Conservation (phyloP, 2,113 vertebrate genomes). For the Platanista minor region DNA sequence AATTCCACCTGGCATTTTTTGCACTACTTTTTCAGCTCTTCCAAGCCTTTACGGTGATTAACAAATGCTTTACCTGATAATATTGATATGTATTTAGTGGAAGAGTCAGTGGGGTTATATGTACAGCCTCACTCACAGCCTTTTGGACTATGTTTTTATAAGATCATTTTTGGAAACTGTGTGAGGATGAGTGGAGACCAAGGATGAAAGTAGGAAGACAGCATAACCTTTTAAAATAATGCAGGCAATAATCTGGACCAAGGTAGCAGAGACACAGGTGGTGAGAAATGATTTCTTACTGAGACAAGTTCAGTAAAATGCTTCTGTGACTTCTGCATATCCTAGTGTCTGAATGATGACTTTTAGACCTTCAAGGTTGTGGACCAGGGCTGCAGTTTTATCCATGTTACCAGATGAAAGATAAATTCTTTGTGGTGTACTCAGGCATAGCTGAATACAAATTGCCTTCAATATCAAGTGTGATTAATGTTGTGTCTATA, state of each 20-base stretch:
- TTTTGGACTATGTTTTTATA: neutral
- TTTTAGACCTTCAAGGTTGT: neutral
- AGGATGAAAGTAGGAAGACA: neutral
- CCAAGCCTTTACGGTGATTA: neutral
- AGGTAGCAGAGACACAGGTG: neutral
- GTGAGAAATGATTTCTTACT: neutral
- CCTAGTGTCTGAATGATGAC: neutral
- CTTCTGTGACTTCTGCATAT: neutral
- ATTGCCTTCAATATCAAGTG: conserved; percentile 12
- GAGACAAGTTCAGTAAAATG: neutral
- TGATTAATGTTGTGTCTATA: neutral
- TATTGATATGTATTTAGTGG: neutral
- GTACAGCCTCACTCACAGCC: neutral
- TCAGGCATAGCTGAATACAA: conserved; percentile 20
- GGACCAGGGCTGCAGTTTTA: neutral
- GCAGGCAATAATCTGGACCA: neutral
- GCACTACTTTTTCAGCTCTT: neutral
- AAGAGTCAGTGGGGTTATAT: neutral
- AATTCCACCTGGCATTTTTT: neutral
- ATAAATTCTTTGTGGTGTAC: neutral
- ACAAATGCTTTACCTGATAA: neutral
- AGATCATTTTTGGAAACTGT: neutral
- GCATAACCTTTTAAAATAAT: neutral
- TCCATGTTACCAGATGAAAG: neutral
- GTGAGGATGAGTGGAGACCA: neutral